Evolutionary conservation across 2,113 vertebrate species (phyloP).

Genomic region (Scartelaos histophorus): DNA sequence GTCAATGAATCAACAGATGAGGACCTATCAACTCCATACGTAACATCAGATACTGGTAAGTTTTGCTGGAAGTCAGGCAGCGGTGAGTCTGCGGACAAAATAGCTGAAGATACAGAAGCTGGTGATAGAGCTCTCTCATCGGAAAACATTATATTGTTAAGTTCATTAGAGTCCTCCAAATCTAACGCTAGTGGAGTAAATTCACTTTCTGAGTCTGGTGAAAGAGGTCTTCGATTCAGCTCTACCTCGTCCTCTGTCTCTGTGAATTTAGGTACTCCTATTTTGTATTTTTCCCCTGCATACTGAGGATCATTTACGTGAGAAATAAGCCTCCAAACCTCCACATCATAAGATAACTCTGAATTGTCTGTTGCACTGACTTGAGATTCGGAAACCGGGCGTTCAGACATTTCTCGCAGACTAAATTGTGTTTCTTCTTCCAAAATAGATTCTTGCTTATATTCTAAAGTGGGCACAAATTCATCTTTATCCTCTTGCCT

Average conservation of each 20-base stretch:
- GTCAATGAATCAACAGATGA: constrained; percentile 46
- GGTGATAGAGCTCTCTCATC: constrained; percentile 41
- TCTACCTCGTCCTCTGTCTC: not conserved
- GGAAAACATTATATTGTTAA: not conserved
- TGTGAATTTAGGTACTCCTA: constrained; percentile 21
- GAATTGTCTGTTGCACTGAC: constrained; percentile 9
- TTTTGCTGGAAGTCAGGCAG: constrained; percentile 1
- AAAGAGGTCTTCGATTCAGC: constrained; percentile 14
- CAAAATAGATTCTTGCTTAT: not conserved
- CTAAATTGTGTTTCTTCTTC: not conserved
- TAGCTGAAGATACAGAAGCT: constrained; percentile 41
- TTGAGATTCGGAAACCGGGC: constrained; percentile 7
- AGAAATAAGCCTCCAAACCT: constrained; percentile 59
- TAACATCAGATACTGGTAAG: not conserved
- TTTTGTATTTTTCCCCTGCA: constrained; percentile 51
- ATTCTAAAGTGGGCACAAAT: not conserved
- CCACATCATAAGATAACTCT: constrained; percentile 37
- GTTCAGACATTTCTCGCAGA: constrained; percentile 11
- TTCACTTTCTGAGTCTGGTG: constrained; percentile 46
- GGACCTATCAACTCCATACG: not conserved
- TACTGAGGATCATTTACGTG: constrained; percentile 70
- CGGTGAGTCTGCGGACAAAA: constrained; percentile 28
- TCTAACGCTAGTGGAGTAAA: constrained; percentile 30
- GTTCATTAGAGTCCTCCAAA: constrained; percentile 23
- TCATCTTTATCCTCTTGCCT: not conserved